Percentiles rank a stretch among this genome's conserved stretches.
Conservation (phyloP, 2,888 invertebrate species). For the Heliconius erato region DNA sequence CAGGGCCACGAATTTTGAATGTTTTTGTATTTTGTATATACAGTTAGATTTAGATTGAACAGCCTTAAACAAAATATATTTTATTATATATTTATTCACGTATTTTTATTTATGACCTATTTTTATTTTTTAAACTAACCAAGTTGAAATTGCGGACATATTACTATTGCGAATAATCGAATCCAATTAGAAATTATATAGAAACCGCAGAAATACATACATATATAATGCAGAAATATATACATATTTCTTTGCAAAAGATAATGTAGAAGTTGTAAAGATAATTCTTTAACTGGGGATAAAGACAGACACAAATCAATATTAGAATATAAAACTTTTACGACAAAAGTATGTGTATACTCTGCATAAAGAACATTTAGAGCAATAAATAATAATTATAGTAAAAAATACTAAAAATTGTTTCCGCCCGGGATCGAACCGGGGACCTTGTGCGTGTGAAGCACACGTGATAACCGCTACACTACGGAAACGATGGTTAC, state of each 20-base stretch:
- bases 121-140: no score
- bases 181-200: no score
- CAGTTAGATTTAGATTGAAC: not conserved
- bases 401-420: slow-evolving; percentile 59
- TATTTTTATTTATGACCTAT: no score
- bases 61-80: no score
- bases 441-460: slow-evolving; percentile 92
- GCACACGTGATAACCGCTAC: slow-evolving; percentile 93
- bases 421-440: slow-evolving; percentile 90
- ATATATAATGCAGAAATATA: no score
- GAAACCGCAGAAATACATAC: not conserved
- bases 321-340: not conserved
- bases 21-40: slow-evolving; percentile 5
- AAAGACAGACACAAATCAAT: not conserved
- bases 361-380: not conserved
- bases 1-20: slow-evolving; percentile 21
- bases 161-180: no score
- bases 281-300: not conserved
- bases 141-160: no score
- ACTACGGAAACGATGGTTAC: slow-evolving; percentile 86
- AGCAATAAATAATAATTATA: not conserved
- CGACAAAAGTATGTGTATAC: no score
- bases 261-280: not conserved
- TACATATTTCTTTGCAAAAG: not conserved
- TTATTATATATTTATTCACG: no score